Percentiles rank a stretch among this genome's conserved stretches.
Evolutionary conservation across 2,113 vertebrate species (phyloP).

Genomic region (Saimiri boliviensis): DNA sequence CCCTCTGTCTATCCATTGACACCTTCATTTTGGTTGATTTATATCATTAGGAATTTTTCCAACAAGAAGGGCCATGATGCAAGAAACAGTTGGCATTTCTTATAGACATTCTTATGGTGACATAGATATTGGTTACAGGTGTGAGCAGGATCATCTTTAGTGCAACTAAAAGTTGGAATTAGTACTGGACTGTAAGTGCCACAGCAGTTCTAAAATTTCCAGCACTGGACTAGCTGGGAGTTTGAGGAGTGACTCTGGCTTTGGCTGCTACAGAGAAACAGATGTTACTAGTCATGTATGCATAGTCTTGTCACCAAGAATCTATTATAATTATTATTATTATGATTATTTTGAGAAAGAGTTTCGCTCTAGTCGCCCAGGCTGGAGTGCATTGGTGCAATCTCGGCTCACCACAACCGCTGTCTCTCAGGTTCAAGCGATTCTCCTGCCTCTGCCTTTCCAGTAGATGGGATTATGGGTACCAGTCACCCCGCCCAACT

Average conservation of each 20-base stretch:
- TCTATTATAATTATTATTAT: background rate
- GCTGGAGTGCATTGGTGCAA: background rate
- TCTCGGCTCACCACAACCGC: background rate
- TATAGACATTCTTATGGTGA: background rate
- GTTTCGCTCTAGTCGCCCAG: background rate
- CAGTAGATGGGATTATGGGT: background rate
- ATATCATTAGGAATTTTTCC: background rate
- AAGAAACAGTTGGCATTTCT: background rate
- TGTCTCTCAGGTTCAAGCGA: background rate
- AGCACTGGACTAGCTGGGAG: background rate
- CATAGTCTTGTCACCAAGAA: background rate
- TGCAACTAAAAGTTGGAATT: background rate
- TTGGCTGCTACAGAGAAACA: background rate
- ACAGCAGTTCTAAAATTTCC: background rate
- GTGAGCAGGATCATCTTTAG: background rate
- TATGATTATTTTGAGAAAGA: background rate
- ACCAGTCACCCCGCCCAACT: accelerated
- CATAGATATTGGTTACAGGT: background rate
- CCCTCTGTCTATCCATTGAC: background rate
- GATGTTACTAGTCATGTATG: background rate
- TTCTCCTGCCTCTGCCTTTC: no score
- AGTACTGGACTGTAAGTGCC: background rate
- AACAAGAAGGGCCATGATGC: background rate
- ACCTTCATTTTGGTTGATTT: background rate
- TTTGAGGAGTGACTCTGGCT: background rate